phyloP scores from a whole-genome alignment of 1,140 invertebrate genomes.

The Cephus cinctus region DNA sequence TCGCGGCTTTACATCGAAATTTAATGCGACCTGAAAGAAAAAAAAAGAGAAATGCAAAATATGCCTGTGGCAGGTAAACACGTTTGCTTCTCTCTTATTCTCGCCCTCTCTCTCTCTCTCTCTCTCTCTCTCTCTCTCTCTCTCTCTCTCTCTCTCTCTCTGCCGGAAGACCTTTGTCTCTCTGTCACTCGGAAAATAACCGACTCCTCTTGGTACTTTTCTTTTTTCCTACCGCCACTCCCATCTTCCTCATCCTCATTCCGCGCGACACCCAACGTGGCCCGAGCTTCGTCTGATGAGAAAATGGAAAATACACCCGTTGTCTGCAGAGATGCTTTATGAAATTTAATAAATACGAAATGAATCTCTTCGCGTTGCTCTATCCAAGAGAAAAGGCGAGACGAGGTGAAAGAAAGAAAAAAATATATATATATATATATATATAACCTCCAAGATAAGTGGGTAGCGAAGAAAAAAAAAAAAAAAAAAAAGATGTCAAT shows the following conservation, averaged over 20 bases:
- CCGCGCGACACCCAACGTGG: not conserved
- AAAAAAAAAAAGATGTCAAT: no score
- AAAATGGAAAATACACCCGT: slow-evolving; percentile 52
- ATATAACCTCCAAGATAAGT: no score
- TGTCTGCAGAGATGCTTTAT: slow-evolving; percentile 47
- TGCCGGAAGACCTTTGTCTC: slow-evolving; percentile 12
- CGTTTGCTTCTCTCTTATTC: slow-evolving; percentile 11
- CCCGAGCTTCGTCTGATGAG: slow-evolving; percentile 31
- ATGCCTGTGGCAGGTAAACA: slow-evolving; percentile 32
- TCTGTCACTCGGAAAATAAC: no score
- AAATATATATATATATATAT: no score
- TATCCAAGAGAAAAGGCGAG: no score
- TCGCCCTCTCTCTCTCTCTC: slow-evolving; percentile 3
- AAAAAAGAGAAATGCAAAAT: no score
- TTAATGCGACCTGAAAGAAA: no score
- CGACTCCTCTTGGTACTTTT: slow-evolving; percentile 23
- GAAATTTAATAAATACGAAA: slow-evolving; percentile 57
- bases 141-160: slow-evolving; percentile 7
- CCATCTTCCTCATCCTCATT: slow-evolving; percentile 7
- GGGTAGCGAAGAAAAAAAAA: no score
- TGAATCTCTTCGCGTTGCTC: slow-evolving; percentile 49
- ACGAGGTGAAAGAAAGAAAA: no score
- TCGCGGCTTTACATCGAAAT: no score
- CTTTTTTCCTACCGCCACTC: no score
- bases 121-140: not conserved